These are phyloP conservation scores for Noturus placidus DNA, from an alignment of 2,113 vertebrate species.

Conservation along the genomic window DNA sequence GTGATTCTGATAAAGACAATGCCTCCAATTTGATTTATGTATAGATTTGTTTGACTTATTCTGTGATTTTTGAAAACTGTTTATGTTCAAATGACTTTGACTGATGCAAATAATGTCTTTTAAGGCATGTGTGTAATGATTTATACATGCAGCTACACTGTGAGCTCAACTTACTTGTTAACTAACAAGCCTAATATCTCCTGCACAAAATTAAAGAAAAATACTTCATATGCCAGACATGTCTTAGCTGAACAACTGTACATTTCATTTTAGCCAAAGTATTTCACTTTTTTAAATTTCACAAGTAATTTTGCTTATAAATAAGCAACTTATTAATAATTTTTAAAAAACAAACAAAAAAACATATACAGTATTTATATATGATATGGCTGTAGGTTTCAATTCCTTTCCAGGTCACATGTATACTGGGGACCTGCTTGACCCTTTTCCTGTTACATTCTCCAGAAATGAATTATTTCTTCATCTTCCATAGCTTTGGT, in stretches of 20 bases:
- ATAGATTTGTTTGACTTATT: background rate
- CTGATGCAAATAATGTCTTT: background rate
- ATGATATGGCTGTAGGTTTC: background rate
- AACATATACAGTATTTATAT: background rate
- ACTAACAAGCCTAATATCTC: background rate
- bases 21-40: background rate
- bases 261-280: background rate
- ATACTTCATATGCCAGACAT: background rate
- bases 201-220: background rate
- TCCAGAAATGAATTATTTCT: background rate
- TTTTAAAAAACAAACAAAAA: background rate
- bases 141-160: background rate
- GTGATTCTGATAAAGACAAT: background rate
- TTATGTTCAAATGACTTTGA: background rate
- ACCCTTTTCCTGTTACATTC: background rate
- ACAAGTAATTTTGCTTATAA: background rate
- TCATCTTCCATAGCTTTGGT: conserved; percentile 18
- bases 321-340: background rate
- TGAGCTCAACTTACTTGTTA: background rate
- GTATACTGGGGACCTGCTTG: background rate
- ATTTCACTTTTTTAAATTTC: background rate
- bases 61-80: background rate
- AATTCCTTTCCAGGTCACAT: background rate
- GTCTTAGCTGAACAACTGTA: background rate
- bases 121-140: background rate